Evolutionary conservation across 2,113 vertebrate species (phyloP), one percentile per base, ranked within the genome.

Genomic region (Collichthys lucidus): DNA sequence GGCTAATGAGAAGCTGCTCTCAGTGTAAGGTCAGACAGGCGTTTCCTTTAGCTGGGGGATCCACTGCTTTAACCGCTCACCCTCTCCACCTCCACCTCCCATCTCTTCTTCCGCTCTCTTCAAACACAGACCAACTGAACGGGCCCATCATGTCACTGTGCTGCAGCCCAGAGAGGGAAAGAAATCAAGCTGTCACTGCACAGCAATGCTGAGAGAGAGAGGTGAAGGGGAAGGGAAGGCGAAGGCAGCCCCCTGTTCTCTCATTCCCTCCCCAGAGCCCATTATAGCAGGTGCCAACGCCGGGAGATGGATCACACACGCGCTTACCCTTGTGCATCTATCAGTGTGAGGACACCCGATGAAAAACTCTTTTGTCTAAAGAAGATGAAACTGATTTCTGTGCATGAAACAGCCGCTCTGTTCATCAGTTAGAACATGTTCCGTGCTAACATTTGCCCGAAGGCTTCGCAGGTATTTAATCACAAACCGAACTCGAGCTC

Each of bases 161-260:
- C 95, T 94, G 94, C 95, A 95, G 95, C 95, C 95, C 95, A 95
- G 83, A 84, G 96, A 95, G 96, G 96, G 94, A 96, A 96, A 95
- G 96, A 97, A 97, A 98, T 97, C 96, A 97, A 97, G 96, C 96
- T 97, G 97, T 98, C 96, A 98, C 95, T 93, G 94, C 91, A 92
- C 93, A 83, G 94, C 94, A 90, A 93, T 90, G 92, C 80, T 93
- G 95, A 95, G 96, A 94, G 81, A n/a, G n/a, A 79, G 83, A 77
- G 60, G 40, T 73, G 78, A 47, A 47, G 78, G 24, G 42, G 76
- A 44, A 53, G 77, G 59, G 66, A 40, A 75, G n/a, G n/a, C n/a
- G n/a, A n/a, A n/a, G 49, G 66, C 60, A 60, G 71, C 31, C 56
- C 77, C 71, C 72, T 24, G 68, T 93, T 96, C 94, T 82, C 77